phyloP scores from a whole-genome alignment of 2,797 vertebrate species.

The Anguilla obscura region DNA sequence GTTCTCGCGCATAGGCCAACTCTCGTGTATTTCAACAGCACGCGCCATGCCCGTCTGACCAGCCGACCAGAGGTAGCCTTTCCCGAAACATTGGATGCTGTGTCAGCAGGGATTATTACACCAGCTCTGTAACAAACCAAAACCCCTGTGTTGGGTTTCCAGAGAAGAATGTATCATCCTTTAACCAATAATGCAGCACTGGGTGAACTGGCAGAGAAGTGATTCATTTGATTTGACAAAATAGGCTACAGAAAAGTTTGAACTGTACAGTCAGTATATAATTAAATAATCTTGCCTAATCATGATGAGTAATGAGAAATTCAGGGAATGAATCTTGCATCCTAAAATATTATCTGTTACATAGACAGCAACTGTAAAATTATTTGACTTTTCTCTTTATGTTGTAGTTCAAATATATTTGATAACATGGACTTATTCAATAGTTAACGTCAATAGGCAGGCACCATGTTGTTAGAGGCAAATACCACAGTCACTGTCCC shows the following conservation, averaged over 20 bases:
- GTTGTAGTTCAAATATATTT: background rate
- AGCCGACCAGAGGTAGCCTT: background rate
- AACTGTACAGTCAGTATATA: too few relatives aligned
- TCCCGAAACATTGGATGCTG: background rate
- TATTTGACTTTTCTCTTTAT: background rate
- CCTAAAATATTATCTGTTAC: background rate
- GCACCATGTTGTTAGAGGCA: background rate
- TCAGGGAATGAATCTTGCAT: background rate
- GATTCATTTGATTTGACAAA: background rate
- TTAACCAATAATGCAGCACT: background rate
- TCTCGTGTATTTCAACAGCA: background rate
- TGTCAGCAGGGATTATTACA: background rate
- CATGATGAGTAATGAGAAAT: background rate
- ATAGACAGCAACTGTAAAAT: background rate
- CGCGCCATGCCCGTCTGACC: background rate
- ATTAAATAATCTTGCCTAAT: background rate
- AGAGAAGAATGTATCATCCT: background rate
- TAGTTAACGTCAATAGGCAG: background rate
- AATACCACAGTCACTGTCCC: background rate
- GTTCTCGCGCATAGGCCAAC: background rate
- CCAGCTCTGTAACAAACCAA: background rate
- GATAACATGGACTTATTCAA: background rate
- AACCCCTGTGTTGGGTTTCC: background rate
- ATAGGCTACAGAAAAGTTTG: background rate
- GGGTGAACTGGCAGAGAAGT: background rate